Evolutionary conservation across 2,888 invertebrate species (phyloP), one percentile per base, ranked within the genome.

Genomic region (Dryobota labecula): DNA sequence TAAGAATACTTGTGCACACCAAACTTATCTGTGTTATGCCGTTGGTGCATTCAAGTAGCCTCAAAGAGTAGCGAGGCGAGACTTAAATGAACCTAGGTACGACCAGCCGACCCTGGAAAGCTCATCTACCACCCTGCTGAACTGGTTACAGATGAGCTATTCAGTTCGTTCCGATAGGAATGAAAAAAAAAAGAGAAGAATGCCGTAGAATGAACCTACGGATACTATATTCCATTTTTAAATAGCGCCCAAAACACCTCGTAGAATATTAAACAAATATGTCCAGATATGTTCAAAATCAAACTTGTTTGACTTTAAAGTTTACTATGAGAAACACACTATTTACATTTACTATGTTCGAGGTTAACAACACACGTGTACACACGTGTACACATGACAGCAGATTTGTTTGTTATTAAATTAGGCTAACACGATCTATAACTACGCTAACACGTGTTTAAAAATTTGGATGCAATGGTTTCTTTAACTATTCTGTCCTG

Each of bases 381-480:
- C n/a, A n/a, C n/a, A n/a, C 9, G 18, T 75, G 57, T 30, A 11
- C 30, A 75, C 30, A 45, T 65, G 45, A 38, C 49, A 53, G 45
- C 45, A 54, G 43, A 63, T 56, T 60, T 76, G 33, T 71, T 64
- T 71, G 43, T 60, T 58, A 70, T 47, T 60, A 18, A 63, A 64
- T 78, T 30, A 63, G 15, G 49, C 27, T 49, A 56, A 36, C 33
- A 58, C 36, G 13, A 45, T 24, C 24, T 27, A 38, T 2, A 38
- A 41, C 53, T 54, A 18, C 5, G 5, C 20, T 36, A 57, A 24
- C 38, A 56, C 58, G 38, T 60, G 54, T 27, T 49, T 61, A n/a
- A 43, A 70, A 56, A 20, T 70, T 33, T 15, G 15, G 24, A n/a
- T 51, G 43, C n/a, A 33, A 45, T 47, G 1, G 24, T 33, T 45